Conservation (phyloP, 2,113 vertebrate species). For the Pelmatolapia mariae region DNA sequence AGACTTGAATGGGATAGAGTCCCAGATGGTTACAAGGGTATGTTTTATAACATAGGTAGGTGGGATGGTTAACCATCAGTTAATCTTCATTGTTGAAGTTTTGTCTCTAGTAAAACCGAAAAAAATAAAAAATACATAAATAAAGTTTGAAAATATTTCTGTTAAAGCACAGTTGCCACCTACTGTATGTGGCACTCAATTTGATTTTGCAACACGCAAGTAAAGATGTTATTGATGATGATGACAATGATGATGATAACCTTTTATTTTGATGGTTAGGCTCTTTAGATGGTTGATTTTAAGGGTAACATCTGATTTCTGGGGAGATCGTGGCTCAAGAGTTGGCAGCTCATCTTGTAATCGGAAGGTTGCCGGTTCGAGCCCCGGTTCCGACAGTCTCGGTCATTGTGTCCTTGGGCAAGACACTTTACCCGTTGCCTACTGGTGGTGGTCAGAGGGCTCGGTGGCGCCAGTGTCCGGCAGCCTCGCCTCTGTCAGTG, state of each 20-base stretch:
- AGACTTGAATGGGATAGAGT: neutral
- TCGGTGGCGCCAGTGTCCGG: no score
- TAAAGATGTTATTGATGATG: neutral
- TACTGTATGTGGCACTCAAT: neutral
- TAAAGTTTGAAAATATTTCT: neutral
- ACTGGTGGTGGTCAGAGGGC: no score
- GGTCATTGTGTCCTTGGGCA: no score
- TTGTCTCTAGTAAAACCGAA: fast-evolving
- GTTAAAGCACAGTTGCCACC: neutral
- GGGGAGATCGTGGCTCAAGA: no score
- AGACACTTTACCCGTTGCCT: no score
- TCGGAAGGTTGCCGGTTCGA: no score
- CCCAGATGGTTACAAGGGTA: neutral
- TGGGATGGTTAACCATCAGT: neutral
- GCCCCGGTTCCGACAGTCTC: no score
- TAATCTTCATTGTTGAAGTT: neutral
- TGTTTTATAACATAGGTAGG: neutral
- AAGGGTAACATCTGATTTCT: neutral
- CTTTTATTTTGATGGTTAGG: neutral
- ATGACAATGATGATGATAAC: neutral
- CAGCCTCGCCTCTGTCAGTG: no score
- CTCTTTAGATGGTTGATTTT: neutral
- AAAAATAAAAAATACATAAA: neutral
- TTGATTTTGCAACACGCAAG: neutral
- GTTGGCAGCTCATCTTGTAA: no score